phyloP scores from a whole-genome alignment of 2,888 invertebrate genomes.

The Tachystola acroxantha region DNA sequence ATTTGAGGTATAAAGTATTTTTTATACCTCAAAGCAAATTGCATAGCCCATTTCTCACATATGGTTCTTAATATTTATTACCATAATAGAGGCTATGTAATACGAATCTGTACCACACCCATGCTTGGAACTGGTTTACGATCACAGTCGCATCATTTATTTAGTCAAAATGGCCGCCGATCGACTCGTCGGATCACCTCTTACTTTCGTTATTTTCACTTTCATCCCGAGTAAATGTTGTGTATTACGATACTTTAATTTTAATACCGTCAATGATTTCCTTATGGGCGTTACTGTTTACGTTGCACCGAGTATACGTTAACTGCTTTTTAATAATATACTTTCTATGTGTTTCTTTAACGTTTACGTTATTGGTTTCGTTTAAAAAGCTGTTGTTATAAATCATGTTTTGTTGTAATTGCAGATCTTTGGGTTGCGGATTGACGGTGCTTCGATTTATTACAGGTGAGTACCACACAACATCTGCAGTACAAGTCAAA shows the following conservation, averaged over 20 bases:
- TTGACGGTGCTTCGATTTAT: constrained; percentile 29
- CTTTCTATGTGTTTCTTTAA: constrained; percentile 5
- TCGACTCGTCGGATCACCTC: constrained; percentile 41
- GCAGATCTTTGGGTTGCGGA: constrained; percentile 33
- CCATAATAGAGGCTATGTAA: constrained; percentile 4
- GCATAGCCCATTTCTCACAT: constrained; percentile 9
- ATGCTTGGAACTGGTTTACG: constrained; percentile 27
- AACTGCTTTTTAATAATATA: constrained; percentile 20
- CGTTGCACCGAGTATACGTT: constrained; percentile 18
- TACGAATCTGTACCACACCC: constrained; percentile 25
- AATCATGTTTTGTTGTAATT: constrained; percentile 20
- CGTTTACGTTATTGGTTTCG: neutral
- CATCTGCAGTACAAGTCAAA: too few relatives aligned
- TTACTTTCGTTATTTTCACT: constrained; percentile 69
- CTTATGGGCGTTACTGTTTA: constrained; percentile 33
- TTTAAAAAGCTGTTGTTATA: neutral
- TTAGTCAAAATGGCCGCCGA: constrained; percentile 46
- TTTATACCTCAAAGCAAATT: constrained; percentile 9
- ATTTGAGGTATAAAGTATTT: too few relatives aligned
- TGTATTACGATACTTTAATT: constrained; percentile 43
- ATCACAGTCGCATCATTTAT: constrained; percentile 39
- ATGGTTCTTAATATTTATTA: constrained; percentile 9
- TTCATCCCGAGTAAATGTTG: constrained; percentile 51
- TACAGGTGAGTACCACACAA: constrained; percentile 40
- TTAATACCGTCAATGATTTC: constrained; percentile 26